Evolutionary conservation across 2,888 invertebrate species (phyloP).

Genomic region (Agrotis segetum): DNA sequence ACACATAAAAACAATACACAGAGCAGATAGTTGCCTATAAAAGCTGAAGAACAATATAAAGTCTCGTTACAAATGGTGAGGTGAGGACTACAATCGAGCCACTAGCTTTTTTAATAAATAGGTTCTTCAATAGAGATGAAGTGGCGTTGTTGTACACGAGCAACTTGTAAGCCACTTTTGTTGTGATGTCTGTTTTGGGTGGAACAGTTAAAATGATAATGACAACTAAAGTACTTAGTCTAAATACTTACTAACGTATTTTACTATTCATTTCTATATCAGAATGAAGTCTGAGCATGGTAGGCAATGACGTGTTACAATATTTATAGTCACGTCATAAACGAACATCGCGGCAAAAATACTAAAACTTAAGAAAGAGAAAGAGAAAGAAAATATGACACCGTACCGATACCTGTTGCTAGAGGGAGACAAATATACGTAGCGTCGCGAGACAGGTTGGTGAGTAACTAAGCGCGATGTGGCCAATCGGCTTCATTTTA

Average conservation of each 20-base stretch:
- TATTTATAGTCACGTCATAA: too few relatives aligned
- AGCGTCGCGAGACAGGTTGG: too few relatives aligned
- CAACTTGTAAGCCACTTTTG: neutral
- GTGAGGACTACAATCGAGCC: slow-evolving; percentile 33
- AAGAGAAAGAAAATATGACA: too few relatives aligned
- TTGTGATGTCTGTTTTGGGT: neutral
- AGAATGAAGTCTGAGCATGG: neutral
- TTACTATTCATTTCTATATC: neutral
- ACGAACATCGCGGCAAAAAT: too few relatives aligned
- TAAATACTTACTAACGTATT: neutral
- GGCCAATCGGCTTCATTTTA: too few relatives aligned
- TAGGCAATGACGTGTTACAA: too few relatives aligned
- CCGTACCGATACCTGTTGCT: too few relatives aligned
- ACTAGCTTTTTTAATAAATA: slow-evolving; percentile 42
- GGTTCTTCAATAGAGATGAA: slow-evolving; percentile 36
- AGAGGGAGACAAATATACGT: too few relatives aligned
- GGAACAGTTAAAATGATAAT: neutral
- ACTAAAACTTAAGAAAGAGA: too few relatives aligned
- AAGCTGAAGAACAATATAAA: slow-evolving; percentile 40
- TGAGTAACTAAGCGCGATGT: too few relatives aligned
- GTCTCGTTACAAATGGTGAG: slow-evolving; percentile 35
- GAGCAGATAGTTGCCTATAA: slow-evolving; percentile 37
- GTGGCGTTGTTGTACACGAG: neutral
- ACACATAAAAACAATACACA: slow-evolving; percentile 27
- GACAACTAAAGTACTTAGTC: neutral